Conservation (phyloP, 2,888 invertebrate species). For the Papilio protenor region DNA sequence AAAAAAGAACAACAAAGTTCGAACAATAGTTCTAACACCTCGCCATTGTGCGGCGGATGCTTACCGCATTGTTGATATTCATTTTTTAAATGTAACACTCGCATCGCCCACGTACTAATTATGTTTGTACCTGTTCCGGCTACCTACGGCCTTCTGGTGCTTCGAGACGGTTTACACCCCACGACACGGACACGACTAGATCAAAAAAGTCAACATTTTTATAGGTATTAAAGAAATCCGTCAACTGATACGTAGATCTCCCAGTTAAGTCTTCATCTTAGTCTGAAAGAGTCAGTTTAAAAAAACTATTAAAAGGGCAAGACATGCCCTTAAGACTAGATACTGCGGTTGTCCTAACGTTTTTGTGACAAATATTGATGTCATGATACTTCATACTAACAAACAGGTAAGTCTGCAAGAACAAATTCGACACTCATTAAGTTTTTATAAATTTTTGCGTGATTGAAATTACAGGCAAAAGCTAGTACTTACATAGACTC, state of each 20-base stretch:
- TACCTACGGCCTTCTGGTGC: conserved; percentile 47
- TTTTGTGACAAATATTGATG: too few relatives aligned
- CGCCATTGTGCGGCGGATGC: conserved; percentile 71
- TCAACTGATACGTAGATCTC: neutral
- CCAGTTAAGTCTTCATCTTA: too few relatives aligned
- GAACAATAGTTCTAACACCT: conserved; percentile 78
- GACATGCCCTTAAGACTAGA: too few relatives aligned
- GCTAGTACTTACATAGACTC: too few relatives aligned
- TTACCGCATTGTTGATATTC: conserved; percentile 61
- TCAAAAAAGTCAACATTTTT: neutral
- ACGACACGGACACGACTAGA: conserved; percentile 46
- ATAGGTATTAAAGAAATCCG: neutral
- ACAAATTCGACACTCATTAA: too few relatives aligned
- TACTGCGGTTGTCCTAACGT: too few relatives aligned
- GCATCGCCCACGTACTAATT: conserved; percentile 74
- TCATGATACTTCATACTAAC: too few relatives aligned
- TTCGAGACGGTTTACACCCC: conserved; percentile 18
- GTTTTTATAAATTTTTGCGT: too few relatives aligned
- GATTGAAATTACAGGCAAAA: too few relatives aligned
- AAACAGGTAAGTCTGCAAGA: too few relatives aligned
- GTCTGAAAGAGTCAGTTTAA: too few relatives aligned
- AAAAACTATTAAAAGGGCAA: too few relatives aligned
- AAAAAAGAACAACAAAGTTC: conserved; percentile 56
- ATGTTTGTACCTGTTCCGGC: conserved; percentile 68
- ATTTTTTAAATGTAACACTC: conserved; percentile 58